Conservation (phyloP, 64 coral and sea anemone species). For the Acropora yongei region DNA sequence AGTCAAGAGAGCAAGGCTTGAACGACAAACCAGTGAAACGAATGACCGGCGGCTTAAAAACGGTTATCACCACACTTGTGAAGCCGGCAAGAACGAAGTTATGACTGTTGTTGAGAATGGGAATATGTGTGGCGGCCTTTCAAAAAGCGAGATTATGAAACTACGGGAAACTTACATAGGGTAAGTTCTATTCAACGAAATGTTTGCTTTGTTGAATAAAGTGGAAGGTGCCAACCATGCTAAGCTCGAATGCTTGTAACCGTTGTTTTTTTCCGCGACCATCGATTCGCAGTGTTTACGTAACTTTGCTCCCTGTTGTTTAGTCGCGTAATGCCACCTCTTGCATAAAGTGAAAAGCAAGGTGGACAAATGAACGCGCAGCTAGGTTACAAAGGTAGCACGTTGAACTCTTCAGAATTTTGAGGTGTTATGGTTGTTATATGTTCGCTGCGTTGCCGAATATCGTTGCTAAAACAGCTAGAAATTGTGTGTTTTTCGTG, state of each 20-base stretch:
- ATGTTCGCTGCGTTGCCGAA: neutral
- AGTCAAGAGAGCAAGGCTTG: slow-evolving; percentile 25
- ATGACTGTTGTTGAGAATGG: neutral
- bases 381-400: neutral
- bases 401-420: too few relatives aligned
- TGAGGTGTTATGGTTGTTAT: too few relatives aligned
- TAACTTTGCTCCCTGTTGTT: too few relatives aligned
- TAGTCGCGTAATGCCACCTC: neutral
- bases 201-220: neutral
- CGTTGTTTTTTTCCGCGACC: too few relatives aligned
- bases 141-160: neutral
- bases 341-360: neutral
- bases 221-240: too few relatives aligned
- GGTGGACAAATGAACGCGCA: neutral
- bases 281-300: too few relatives aligned
- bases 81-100: neutral
- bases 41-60: neutral
- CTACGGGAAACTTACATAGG: slow-evolving; percentile 4
- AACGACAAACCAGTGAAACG: neutral
- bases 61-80: neutral
- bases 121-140: neutral
- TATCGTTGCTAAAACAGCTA: too few relatives aligned
- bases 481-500: too few relatives aligned
- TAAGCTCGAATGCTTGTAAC: too few relatives aligned
- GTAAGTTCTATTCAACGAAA: slow-evolving; percentile 2